Evolutionary conservation across 1,140 invertebrate species (phyloP).

Genomic region (Cydia strobilella): DNA sequence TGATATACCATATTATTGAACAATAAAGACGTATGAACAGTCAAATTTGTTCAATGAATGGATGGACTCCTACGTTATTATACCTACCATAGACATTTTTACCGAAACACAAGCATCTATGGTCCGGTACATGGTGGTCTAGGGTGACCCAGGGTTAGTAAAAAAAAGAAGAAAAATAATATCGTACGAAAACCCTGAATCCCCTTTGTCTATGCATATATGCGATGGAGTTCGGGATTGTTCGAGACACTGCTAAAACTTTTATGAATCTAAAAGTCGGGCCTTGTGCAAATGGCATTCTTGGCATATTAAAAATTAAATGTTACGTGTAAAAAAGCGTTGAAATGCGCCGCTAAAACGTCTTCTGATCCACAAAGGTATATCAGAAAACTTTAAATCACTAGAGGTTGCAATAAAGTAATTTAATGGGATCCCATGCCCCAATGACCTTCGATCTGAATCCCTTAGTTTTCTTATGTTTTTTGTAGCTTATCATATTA

Average conservation of each 20-base stretch:
- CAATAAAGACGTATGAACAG: not conserved
- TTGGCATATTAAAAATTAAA: too few species aligned
- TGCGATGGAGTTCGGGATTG: not conserved
- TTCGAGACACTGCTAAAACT: constrained; percentile 11
- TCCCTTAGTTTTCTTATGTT: too few species aligned
- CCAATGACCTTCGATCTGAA: too few species aligned
- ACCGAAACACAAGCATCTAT: constrained; percentile 21
- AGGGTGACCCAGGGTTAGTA: not conserved
- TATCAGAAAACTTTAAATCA: too few species aligned
- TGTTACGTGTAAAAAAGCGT: too few species aligned
- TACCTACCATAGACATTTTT: not conserved
- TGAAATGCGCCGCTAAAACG: too few species aligned
- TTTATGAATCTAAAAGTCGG: not conserved
- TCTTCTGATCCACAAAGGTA: too few species aligned
- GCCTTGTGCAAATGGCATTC: too few species aligned
- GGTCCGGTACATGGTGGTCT: constrained; percentile 6
- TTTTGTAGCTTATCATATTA: too few species aligned
- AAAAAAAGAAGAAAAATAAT: not conserved
- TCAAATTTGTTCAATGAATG: constrained; percentile 13
- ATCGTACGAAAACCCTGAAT: not conserved
- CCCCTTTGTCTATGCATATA: not conserved
- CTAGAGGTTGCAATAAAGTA: too few species aligned
- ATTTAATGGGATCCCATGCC: too few species aligned
- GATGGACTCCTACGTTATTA: not conserved
- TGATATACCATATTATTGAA: constrained; percentile 29